Evolutionary conservation across 2,888 invertebrate species (phyloP), one percentile per base, ranked within the genome.

Genomic region (Fabriciana adippe): DNA sequence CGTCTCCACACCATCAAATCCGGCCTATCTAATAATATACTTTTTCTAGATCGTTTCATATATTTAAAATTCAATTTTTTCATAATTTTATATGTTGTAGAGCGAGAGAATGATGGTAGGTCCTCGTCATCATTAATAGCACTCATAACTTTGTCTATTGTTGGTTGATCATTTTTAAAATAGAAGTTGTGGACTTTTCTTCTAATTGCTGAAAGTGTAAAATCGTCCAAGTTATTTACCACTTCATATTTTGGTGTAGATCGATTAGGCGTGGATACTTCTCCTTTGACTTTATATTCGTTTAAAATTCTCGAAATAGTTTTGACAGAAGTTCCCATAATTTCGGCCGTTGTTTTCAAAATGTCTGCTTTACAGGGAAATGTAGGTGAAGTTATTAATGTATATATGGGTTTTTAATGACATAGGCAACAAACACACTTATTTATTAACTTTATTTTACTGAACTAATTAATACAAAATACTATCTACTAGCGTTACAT

Each of bases 1-100:
- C 41, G 35, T 41, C 69, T 62, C 69, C 70, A 74, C 6, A 69
- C 51, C 18, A 63, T 64, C 47, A 70, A 57, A 56, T 74, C 73
- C 13, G 68, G 67, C 55, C 72, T 62, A 41, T 70, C 69, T 15
- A 57, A 11, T 51, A 65, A 65, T 35, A 65, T 57, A 18, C 64
- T 57, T 13, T 48, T 55, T 56, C 56, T 55, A 6, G 55, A 48
- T 14, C 64, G 16, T 51, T 53, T 65, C 14, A 51, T 6, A 57
- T 65, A 65, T 53, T 57, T 57, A 51, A 62, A 62, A 45, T 54
- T 16, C 18, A 62, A 6, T 41, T 62, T 53, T 62, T 62, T 53
- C 35, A 62, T 35, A 51, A 65, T 55, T 64, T 6, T 55, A 55
- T 55, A 48, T 0, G 15, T 48, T 8, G 64, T 55, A 16, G 64